Evolutionary conservation across 2,113 vertebrate species (phyloP).

Genomic region (Syrrhaptes paradoxus): DNA sequence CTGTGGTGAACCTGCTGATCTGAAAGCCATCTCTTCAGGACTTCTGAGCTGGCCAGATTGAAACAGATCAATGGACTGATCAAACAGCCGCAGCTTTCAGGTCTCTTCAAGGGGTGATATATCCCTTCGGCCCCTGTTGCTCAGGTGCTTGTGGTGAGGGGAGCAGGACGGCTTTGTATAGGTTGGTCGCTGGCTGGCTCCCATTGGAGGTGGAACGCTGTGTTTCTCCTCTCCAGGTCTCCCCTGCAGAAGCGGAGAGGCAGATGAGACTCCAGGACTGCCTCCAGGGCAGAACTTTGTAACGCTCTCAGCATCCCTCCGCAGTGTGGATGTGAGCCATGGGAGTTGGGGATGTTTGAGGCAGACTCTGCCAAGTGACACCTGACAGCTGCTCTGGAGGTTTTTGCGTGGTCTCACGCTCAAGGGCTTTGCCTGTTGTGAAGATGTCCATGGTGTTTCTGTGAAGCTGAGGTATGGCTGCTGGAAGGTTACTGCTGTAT

Average conservation of each 20-base stretch:
- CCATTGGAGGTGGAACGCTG: neutral
- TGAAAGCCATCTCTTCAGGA: neutral
- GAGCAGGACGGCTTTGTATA: neutral
- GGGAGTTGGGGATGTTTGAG: constrained; percentile 32
- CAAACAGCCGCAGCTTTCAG: neutral
- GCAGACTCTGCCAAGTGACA: constrained; percentile 17
- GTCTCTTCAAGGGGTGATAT: neutral
- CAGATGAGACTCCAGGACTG: constrained; percentile 45
- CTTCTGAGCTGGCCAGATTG: neutral
- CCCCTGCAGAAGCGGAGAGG: constrained; percentile 19
- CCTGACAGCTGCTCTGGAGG: neutral
- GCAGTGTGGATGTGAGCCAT: constrained; percentile 16
- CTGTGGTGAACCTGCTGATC: neutral
- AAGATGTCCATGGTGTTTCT: constrained; percentile 81
- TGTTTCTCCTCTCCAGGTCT: neutral
- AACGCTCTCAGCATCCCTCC: neutral
- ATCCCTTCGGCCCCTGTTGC: neutral
- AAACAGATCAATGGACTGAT: constrained; percentile 5
- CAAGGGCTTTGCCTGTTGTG: constrained; percentile 45
- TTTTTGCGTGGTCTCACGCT: neutral
- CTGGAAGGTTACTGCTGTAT: constrained; percentile 96
- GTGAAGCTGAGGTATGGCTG: constrained; percentile 94
- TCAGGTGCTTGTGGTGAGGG: neutral
- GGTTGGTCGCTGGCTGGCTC: neutral
- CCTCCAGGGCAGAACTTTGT: constrained; percentile 68